These are phyloP conservation scores for Parochlus steinenii DNA, from an alignment of 2,888 invertebrate species.

Conservation along the genomic window DNA sequence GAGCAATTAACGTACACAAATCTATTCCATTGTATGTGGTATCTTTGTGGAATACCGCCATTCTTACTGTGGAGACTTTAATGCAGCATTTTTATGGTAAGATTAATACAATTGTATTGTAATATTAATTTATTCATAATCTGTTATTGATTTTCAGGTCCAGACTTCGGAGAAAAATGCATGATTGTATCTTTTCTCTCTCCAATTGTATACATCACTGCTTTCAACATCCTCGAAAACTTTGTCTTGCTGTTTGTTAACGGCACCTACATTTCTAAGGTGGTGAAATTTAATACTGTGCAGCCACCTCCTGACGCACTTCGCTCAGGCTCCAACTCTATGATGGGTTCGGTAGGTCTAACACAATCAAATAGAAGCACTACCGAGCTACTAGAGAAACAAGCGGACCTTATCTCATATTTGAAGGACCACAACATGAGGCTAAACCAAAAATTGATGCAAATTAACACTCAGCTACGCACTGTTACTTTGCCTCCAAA, in stretches of 20 bases:
- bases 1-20: constrained; percentile 39
- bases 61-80: constrained; percentile 37
- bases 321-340: constrained; percentile 27
- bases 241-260: constrained; percentile 33
- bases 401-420: constrained; percentile 52
- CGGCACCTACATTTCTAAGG: constrained; percentile 39
- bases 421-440: constrained; percentile 48
- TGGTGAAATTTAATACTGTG: constrained; percentile 39
- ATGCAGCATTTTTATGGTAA: constrained; percentile 38
- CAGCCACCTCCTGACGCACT: constrained; percentile 45
- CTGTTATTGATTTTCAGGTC: no score
- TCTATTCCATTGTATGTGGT: constrained; percentile 43
- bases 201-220: constrained; percentile 41
- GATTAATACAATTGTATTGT: no score
- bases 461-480: constrained; percentile 35
- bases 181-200: constrained; percentile 32
- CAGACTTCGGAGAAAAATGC: constrained; percentile 35
- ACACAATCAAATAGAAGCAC: constrained; percentile 34
- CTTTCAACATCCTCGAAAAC: constrained; percentile 34
- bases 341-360: constrained; percentile 26
- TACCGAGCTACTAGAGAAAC: constrained; percentile 46
- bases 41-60: constrained; percentile 41
- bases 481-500: background rate
- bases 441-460: constrained; percentile 45
- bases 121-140: no score